Conservation (phyloP, 2,113 vertebrate species). For the Vicugna pacos region DNA sequence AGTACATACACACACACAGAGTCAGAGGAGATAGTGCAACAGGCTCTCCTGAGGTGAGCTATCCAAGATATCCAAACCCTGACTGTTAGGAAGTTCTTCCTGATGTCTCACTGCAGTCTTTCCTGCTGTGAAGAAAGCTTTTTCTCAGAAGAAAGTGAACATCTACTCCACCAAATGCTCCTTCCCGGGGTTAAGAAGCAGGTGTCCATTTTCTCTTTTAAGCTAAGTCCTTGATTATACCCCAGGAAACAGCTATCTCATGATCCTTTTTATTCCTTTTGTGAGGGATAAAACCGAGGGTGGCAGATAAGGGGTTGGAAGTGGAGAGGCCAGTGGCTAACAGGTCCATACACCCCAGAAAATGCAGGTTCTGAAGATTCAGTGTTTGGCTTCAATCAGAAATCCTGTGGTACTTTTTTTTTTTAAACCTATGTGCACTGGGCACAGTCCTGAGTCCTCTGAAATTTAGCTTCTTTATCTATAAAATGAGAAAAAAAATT, state of each 20-base stretch:
- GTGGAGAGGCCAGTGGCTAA: too few relatives aligned
- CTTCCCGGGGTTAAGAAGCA: not conserved
- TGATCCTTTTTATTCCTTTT: not conserved
- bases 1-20: not conserved
- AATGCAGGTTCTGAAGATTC: accelerated
- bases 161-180: too few relatives aligned
- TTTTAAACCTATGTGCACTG: too few relatives aligned
- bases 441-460: not conserved
- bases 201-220: not conserved
- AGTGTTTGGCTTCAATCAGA: accelerated
- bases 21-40: not conserved
- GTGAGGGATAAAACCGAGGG: not conserved
- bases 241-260: not conserved
- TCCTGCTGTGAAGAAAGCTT: not conserved
- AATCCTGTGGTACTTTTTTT: too few relatives aligned
- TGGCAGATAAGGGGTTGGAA: accelerated
- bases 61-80: not conserved
- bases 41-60: not conserved
- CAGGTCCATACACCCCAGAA: not conserved
- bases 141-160: not conserved
- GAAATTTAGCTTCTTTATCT: too few relatives aligned
- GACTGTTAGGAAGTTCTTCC: not conserved
- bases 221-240: not conserved
- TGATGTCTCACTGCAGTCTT: not conserved
- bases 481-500: not conserved